Evolutionary conservation across 2,797 vertebrate species (phyloP), one percentile per base, ranked within the genome.

Genomic region (Dallia pectoralis): DNA sequence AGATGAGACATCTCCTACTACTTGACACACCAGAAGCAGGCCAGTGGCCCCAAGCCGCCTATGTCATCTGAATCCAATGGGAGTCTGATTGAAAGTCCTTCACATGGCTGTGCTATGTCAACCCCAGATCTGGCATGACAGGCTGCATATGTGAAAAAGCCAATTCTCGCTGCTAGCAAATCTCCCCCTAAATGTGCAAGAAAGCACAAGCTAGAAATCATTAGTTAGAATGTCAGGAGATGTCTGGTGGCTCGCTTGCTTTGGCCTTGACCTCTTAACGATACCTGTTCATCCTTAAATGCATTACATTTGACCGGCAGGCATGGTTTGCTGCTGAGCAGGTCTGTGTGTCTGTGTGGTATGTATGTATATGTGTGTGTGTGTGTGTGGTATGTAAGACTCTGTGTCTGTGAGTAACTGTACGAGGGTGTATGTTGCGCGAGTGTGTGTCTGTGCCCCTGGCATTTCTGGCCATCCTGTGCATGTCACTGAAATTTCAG

Each of bases 161-260:
- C 95, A 97, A 94, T 93, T 91, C 89, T 91, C 93, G 95, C 96
- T 98, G 93, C 95, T 93, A 96, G 96, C 96, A 91, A 96, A 94
- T 91, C 90, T 93, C 61, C 27, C 15, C 86, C 79, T 89, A 91
- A 94, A 94, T 88, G 94, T 93, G 94, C 94, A 95, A 92, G 87
- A 91, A 96, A 94, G 89, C 94, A 86, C 93, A 87, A 93, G 93
- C 95, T 96, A 90, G 93, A 94, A 95, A 93, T 94, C 93, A 96
- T 96, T 95, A 94, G 92, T 91, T 93, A 92, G 97, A 99, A 99
- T 97, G 97, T 98, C 97, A 98, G 82, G 92, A 94, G 95, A 96
- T 90, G 91, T 90, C 86, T 87, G 22, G 91, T 93, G 89, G 71
- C 69, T 89, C 86, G 85, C 85, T 85, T 84, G 82, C 84, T 86